Percentiles rank a stretch among this genome's conserved stretches.
Evolutionary conservation across 1,140 invertebrate genomes (phyloP).

Genomic region (Paraescarpia echinospica): DNA sequence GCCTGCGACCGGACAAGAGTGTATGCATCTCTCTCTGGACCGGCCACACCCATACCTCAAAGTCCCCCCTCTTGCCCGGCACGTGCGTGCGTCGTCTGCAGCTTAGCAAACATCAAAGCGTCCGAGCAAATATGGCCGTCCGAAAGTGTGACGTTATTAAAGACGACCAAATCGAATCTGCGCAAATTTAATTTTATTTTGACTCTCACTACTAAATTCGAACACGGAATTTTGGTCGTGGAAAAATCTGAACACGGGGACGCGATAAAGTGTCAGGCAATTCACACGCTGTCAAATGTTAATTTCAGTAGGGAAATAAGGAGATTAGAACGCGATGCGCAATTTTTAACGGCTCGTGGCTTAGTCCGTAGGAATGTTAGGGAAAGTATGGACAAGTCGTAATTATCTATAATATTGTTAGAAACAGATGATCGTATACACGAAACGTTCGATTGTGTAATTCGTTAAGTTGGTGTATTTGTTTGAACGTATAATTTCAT

Average conservation of each 20-base stretch:
- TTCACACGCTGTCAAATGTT: not conserved
- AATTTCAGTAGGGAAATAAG: not conserved
- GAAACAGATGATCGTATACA: not conserved
- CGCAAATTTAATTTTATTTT: not conserved
- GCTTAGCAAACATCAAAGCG: not conserved
- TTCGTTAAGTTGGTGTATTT: not conserved
- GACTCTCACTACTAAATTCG: not conserved
- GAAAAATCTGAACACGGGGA: not conserved
- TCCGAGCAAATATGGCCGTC: not conserved
- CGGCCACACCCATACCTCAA: not conserved
- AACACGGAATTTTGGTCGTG: not conserved
- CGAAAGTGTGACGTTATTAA: not conserved
- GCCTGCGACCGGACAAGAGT: not conserved
- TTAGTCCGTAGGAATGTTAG: not conserved
- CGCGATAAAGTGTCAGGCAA: not conserved
- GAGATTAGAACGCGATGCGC: not conserved
- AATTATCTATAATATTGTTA: not conserved
- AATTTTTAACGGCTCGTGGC: not conserved
- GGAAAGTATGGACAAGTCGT: not conserved
- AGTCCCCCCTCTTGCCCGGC: not conserved
- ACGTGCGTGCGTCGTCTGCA: not conserved
- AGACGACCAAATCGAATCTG: not conserved
- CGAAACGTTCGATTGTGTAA: not conserved
- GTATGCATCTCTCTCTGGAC: not conserved
- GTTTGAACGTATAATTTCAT: not conserved